These are phyloP conservation scores for Amblyjoppa proteus DNA, from an alignment of 2,888 invertebrate genomes.

Conservation along the genomic window DNA sequence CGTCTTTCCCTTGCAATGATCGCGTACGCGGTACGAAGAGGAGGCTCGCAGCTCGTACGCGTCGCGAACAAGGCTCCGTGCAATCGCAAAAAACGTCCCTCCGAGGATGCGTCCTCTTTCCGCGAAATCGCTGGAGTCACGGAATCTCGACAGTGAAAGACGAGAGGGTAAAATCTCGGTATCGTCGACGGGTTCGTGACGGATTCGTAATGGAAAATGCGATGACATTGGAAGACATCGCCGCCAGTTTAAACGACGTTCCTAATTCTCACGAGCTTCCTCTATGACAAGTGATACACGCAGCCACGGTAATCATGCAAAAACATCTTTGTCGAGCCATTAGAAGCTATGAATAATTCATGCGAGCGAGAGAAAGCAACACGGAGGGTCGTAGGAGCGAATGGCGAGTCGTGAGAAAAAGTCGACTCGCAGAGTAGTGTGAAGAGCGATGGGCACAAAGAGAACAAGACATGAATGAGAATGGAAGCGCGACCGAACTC, in stretches of 20 bases:
- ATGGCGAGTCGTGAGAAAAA: slow-evolving; percentile 3
- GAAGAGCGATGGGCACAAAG: slow-evolving; percentile 41
- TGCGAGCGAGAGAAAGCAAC: neutral
- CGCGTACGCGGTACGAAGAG: neutral
- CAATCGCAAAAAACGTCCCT: slow-evolving; percentile 46
- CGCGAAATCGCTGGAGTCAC: slow-evolving; percentile 48
- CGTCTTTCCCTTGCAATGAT: neutral
- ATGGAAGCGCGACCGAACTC: slow-evolving; percentile 72
- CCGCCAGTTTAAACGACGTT: neutral
- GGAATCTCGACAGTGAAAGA: slow-evolving; percentile 39
- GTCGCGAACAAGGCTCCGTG: slow-evolving; percentile 37
- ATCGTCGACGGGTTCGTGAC: slow-evolving; percentile 8
- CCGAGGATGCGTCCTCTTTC: slow-evolving; percentile 46
- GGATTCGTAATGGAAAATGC: slow-evolving; percentile 49
- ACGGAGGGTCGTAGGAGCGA: neutral
- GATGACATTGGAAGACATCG: slow-evolving; percentile 37
- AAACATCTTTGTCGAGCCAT: slow-evolving; percentile 6
- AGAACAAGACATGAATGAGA: slow-evolving; percentile 22
- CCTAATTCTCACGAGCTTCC: neutral
- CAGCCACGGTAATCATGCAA: neutral
- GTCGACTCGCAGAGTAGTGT: slow-evolving; percentile 30
- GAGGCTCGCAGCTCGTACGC: slow-evolving; percentile 44
- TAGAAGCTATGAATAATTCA: slow-evolving; percentile 21
- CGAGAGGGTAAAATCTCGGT: slow-evolving; percentile 21
- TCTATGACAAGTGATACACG: neutral